These are phyloP conservation scores for Acrobasis repandana DNA, from an alignment of 2,888 invertebrate species.

Conservation along the genomic window DNA sequence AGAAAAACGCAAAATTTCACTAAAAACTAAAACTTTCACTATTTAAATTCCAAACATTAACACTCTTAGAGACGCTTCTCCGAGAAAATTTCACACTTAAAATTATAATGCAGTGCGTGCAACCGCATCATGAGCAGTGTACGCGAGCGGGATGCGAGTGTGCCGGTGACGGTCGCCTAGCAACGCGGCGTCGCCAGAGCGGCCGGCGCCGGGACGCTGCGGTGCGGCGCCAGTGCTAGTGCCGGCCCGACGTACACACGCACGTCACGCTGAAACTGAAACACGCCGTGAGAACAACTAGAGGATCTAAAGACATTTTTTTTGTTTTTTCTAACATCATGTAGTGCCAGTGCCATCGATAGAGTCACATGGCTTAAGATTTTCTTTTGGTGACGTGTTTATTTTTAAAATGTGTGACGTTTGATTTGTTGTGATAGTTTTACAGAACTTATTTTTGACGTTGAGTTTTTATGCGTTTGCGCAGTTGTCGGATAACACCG, in stretches of 20 bases:
- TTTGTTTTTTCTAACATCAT: neutral
- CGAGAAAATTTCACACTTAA: neutral
- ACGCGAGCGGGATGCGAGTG: conserved; percentile 18
- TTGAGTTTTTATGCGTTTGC: neutral
- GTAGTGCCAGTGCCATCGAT: neutral
- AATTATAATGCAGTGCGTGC: neutral
- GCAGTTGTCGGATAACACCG: neutral
- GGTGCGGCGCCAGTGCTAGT: conserved; percentile 62
- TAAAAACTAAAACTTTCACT: neutral
- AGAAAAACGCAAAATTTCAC: neutral
- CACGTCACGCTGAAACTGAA: conserved; percentile 11
- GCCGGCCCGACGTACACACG: conserved; percentile 36
- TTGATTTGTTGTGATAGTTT: neutral
- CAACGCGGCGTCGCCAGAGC: conserved; percentile 71
- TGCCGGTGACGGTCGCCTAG: conserved; percentile 64
- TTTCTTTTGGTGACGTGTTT: neutral
- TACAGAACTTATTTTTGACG: neutral
- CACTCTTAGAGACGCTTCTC: neutral
- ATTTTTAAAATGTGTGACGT: neutral
- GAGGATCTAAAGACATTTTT: too few relatives aligned
- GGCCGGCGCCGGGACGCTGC: conserved; percentile 73
- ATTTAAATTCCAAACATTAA: neutral
- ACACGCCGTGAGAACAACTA: neutral
- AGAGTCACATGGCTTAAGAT: neutral
- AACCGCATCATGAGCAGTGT: neutral